These are phyloP conservation scores for Celastrina argiolus DNA, from an alignment of 2,888 invertebrate species.

Conservation along the genomic window DNA sequence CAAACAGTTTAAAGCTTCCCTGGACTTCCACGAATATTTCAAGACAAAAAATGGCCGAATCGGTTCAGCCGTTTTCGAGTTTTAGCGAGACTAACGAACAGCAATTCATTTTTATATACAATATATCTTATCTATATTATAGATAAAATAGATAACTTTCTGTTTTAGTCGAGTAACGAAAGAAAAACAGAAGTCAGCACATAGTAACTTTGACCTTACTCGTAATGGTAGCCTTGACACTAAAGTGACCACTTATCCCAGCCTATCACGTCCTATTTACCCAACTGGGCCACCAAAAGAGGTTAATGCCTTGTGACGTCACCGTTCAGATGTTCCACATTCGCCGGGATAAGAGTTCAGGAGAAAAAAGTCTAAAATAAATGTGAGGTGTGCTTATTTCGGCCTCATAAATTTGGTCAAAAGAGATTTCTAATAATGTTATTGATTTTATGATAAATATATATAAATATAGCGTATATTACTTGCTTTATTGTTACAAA, in stretches of 20 bases:
- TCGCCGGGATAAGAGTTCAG: neutral
- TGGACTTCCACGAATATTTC: too few species aligned
- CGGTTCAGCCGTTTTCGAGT: too few species aligned
- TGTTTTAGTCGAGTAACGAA: too few species aligned
- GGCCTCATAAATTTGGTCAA: neutral
- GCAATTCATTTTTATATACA: too few species aligned
- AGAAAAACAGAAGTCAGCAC: neutral
- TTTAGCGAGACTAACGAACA: too few species aligned
- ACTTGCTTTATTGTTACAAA: too few species aligned
- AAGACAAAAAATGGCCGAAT: too few species aligned
- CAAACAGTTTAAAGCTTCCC: too few species aligned
- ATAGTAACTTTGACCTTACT: constrained; percentile 10
- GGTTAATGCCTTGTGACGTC: neutral
- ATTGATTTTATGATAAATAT: too few species aligned
- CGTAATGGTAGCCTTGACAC: neutral
- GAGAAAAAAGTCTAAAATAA: neutral
- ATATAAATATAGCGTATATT: too few species aligned
- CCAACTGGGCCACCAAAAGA: neutral
- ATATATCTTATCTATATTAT: too few species aligned
- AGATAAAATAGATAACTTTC: too few species aligned
- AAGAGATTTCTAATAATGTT: neutral
- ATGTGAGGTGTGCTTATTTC: neutral
- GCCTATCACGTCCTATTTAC: constrained; percentile 2
- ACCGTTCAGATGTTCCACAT: neutral
- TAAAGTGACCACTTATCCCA: neutral